These are phyloP conservation scores for Alcedo quadribrachys DNA, from an alignment of 2,797 vertebrate genomes.

Conservation along the genomic window DNA sequence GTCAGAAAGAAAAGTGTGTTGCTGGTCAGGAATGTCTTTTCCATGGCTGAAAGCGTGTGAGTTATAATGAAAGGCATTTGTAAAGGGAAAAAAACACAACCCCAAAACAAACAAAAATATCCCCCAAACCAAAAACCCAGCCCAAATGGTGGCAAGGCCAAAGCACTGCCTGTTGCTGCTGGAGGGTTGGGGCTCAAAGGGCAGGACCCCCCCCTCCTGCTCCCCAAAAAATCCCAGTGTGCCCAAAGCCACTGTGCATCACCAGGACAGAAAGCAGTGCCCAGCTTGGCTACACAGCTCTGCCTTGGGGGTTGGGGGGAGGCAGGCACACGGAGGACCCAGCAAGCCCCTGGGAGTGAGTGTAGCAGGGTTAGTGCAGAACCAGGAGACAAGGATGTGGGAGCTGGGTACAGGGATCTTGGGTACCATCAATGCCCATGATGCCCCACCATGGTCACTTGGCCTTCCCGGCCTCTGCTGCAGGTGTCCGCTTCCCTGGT, in stretches of 20 bases:
- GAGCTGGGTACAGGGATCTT: not conserved
- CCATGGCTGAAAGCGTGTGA: not conserved
- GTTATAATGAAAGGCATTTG: conserved; percentile 57
- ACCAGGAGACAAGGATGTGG: not conserved
- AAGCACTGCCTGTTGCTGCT: not conserved
- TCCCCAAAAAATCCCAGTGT: not conserved
- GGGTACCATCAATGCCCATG: fast-evolving
- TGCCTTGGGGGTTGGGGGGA: too few relatives aligned
- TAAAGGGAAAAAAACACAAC: not conserved
- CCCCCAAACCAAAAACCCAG: not conserved
- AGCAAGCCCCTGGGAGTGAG: fast-evolving
- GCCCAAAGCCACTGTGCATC: not conserved
- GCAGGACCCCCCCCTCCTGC: fast-evolving
- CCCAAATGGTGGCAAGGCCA: not conserved
- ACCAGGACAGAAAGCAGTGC: not conserved
- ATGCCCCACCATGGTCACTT: not conserved
- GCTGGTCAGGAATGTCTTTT: conserved; percentile 63
- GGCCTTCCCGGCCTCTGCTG: not conserved
- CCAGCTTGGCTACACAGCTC: not conserved
- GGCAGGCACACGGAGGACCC: not conserved
- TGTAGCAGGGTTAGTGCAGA: not conserved
- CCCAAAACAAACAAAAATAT: not conserved
- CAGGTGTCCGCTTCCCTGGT: conserved; percentile 80
- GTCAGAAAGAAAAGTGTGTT: conserved; percentile 44
- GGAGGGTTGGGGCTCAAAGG: not conserved